Evolutionary conservation across 2,888 invertebrate genomes (phyloP).

Genomic region (Sarcophaga carnaria): DNA sequence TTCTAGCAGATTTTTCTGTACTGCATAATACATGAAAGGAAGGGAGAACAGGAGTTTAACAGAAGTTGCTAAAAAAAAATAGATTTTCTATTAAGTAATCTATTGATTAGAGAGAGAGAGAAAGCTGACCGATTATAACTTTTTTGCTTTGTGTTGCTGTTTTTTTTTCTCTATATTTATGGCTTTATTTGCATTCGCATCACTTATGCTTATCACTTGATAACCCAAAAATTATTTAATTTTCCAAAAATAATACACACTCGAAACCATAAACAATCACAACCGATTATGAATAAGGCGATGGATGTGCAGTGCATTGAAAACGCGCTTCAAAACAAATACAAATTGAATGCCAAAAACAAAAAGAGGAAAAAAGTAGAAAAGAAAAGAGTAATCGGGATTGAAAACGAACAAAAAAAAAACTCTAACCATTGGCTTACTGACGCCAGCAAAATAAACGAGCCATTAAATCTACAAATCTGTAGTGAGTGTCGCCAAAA

Average conservation of each 20-base stretch:
- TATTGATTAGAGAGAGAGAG: too few relatives aligned
- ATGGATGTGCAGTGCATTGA: conserved; percentile 24
- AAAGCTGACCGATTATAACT: too few relatives aligned
- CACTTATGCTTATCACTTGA: conserved; percentile 23
- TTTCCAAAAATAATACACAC: conserved; percentile 43
- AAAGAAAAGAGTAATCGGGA: conserved; percentile 50
- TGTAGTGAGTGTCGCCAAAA: neutral
- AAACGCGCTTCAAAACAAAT: conserved; percentile 34
- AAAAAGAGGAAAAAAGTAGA: neutral
- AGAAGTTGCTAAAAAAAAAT: too few relatives aligned
- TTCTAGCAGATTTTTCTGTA: too few relatives aligned
- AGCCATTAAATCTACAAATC: conserved; percentile 47
- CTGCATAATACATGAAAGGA: too few relatives aligned
- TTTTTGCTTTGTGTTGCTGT: neutral
- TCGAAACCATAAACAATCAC: conserved; percentile 4
- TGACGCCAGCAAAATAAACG: conserved; percentile 60
- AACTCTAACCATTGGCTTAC: conserved; percentile 37
- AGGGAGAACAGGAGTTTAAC: too few relatives aligned
- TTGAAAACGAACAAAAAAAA: conserved; percentile 23
- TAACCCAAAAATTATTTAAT: conserved; percentile 41
- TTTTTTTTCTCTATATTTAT: neutral
- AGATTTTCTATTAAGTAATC: too few relatives aligned
- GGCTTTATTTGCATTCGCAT: neutral
- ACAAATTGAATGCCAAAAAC: conserved; percentile 19
- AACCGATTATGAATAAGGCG: conserved; percentile 10